Evolutionary conservation across 2,113 vertebrate species (phyloP).

Genomic region (Aegotheles bennettii): DNA sequence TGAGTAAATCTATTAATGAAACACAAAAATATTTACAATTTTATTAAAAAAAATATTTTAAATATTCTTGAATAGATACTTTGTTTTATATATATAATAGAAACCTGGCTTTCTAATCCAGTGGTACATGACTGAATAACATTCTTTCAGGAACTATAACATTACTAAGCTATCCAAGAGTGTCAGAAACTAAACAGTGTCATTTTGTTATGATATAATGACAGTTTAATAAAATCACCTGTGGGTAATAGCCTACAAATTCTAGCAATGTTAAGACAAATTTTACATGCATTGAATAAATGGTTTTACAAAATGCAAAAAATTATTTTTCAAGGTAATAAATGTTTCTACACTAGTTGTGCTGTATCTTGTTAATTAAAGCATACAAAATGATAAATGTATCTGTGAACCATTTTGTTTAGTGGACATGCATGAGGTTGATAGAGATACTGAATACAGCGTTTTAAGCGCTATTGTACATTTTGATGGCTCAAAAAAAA

Average conservation of each 20-base stretch:
- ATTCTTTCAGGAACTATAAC: not conserved
- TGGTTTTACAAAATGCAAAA: not conserved
- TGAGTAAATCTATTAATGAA: not conserved
- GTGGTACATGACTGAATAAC: not conserved
- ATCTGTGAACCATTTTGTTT: not conserved
- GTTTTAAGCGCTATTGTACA: slow-evolving; percentile 12
- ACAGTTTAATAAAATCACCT: not conserved
- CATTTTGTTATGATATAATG: not conserved
- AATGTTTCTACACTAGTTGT: not conserved
- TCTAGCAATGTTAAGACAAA: not conserved
- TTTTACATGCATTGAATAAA: slow-evolving; percentile 2
- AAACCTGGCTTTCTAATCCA: not conserved
- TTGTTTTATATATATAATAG: not conserved
- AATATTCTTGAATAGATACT: not conserved
- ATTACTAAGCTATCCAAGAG: not conserved
- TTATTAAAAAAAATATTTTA: not conserved
- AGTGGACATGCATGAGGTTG: slow-evolving; percentile 3
- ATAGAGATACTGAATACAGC: not conserved
- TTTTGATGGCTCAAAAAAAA: slow-evolving; percentile 24
- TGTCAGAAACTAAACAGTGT: not conserved
- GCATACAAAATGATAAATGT: not conserved
- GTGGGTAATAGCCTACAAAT: not conserved
- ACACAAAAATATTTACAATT: not conserved
- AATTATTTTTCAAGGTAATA: slow-evolving; percentile 7
- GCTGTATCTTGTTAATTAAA: not conserved